Evolutionary conservation across 37 sponge, comb jelly and placozoan species (phyloP), one percentile per base, ranked within the genome.

Genomic region (Oopsacas minuta): DNA sequence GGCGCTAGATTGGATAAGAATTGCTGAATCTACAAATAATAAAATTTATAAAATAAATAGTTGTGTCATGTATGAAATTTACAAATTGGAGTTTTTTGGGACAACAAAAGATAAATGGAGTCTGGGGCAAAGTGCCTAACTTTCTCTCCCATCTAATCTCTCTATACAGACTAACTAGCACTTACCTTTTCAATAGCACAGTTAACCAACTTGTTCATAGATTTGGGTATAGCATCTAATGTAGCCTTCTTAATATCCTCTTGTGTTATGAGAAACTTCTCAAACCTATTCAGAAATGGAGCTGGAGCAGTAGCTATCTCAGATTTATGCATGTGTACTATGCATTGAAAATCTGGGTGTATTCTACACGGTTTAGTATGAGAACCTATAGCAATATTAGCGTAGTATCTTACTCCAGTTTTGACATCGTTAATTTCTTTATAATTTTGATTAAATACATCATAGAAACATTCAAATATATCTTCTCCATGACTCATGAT

Each of bases 401-500:
- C 88, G 52, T 88, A 94, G 87, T 86, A 94, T 1, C 90, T 84
- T 7, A 85, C 85, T 38, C 92, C 92, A 17, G 83, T 25, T 17
- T 85, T 83, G 37, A 89, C 87, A 85, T 93, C 89, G 84, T 91
- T 92, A 75, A 94, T 94, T 52, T 89, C 83, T n/a, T 89, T 85
- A 84, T 92, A 94, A 12, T 90, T 86, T 46, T 91, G 86, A 37
- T 94, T 94, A 85, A 94, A 94, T 46, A 94, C 89, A 53, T 94
- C 95, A 82, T 94, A 94, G 88, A 94, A 94, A 82, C 92, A 90
- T 84, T 94, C 95, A 38, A 92, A 91, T 81, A 94, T 90, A 37
- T 86, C 90, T 69, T 94, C 95, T 3, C 92, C 90, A 49, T 94
- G 92, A 30, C 85, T 88, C 85, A 94, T 83, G 28, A 94, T 81